Base-by-base conservation (phyloP, 2,888 invertebrate genomes). In the Drosophila peninsularis region DNA sequence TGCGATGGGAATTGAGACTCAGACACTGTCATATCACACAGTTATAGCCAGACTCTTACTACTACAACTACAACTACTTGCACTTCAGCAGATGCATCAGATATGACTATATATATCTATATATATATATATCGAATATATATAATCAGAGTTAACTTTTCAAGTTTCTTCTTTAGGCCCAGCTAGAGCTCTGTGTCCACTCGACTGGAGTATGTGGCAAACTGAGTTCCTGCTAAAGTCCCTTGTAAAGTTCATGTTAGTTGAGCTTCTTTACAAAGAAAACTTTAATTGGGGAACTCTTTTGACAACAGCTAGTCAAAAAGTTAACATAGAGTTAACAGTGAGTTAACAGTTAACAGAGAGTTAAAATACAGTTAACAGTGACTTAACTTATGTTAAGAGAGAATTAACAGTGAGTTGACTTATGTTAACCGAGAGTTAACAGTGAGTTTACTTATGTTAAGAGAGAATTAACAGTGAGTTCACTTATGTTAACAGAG, bases 1-100 rank as follows among this genome's bases (percentile, higher is more conserved):
- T 44, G 34, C 11, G 24, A 13, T 14, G 27, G 52, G 54, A 41
- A 56, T 36, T 60, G 42, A 41, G 55, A 58, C 55, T 55, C 61
- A 37, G 32, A 72, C 72, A 55, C 77, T 58, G 50, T 68, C 75
- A 76, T 68, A 74, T 73, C 73, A 72, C 39, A 41, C 47, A 55
- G 24, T 45, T 39, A 71, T n/a, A 65, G 21, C 49, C 27, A 39
- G 53, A 57, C 61, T 7, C 37, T 39, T 32, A 39, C 19, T 37
- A 41, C 36, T 41, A 65, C 44, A 17, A 39, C 47, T 34, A 50
- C 53, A 54, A 24, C 41, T 52, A 44, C 27, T 36, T 49, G 53
- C 67, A 62, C 55, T 32, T 19, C 37, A 39, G 32, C 54, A 52
- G 17, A 37, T 32, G 61, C 53, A 68, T 72, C 72, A 39, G 42